Base-by-base conservation (phyloP, 2,113 vertebrate genomes). In the Pungitius pungitius region DNA sequence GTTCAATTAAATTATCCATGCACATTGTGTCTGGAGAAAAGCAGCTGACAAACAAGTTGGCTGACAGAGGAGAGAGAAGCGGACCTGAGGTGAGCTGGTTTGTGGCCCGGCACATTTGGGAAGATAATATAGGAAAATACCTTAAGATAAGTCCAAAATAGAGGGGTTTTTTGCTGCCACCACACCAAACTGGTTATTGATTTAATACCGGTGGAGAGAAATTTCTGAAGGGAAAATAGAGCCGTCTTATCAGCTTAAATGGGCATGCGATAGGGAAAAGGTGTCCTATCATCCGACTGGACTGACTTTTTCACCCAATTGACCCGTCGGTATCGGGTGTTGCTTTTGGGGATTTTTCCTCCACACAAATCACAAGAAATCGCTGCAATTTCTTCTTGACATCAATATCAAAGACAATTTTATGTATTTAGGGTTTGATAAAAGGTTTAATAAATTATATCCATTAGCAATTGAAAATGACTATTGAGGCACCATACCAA, bases 1-100 rank as follows among this genome's bases (percentile, higher is more conserved):
- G 78, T 60, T 27, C 76, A 85, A 90, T 88, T 87, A 73, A 89
- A 86, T 87, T 81, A 88, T 56, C 77, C 63, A 45, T 62, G 78
- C 83, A 82, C 67, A 63, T 61, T 77, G 75, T 80, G 75, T 77
- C 74, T 26, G 26, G 80, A 78, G 86, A 77, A 69, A 76, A 69
- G 56, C 33, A 66, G 73, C 69, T 72, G 65, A 84, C 52, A 47
- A 66, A 73, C 52, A 68, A 22, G 42, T n/a, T 13, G 51, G 24
- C 33, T 40, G 2, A 64, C 52, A 67, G 51, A 67, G 45, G 56
- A 62, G 65, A 71, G 60, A 59, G 68, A 71, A 39, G 62, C 22
- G 17, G 33, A 71, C 24, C 54, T 20, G 22, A 22, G 56, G 57
- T 64, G 18, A 59, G 55, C 69, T 42, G 27, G n/a, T 69, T 59